These are phyloP conservation scores for Miichthys miiuy DNA, from an alignment of 2,797 vertebrate species.

Conservation along the genomic window DNA sequence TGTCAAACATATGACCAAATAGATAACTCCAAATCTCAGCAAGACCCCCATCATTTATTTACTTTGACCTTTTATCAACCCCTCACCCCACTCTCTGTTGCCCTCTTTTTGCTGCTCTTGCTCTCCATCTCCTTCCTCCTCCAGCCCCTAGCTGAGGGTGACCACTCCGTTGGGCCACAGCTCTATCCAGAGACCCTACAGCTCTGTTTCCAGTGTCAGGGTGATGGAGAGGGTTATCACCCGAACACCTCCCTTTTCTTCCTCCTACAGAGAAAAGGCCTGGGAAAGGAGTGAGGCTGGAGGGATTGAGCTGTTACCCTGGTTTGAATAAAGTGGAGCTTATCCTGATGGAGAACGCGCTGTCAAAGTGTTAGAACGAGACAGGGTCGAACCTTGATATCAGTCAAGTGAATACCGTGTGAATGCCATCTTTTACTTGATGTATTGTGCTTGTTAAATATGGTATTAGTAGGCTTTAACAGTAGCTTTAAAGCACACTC, in stretches of 20 bases:
- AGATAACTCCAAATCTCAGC: constrained; percentile 56
- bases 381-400: constrained; percentile 33
- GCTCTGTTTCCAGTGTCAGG: constrained; percentile 52
- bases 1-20: constrained; percentile 66
- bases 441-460: constrained; percentile 41
- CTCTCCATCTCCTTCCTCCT: constrained; percentile 35
- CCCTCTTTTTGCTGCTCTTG: constrained; percentile 20
- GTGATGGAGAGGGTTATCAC: constrained; percentile 79
- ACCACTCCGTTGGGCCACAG: constrained; percentile 27
- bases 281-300: constrained; percentile 56
- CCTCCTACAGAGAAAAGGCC: constrained; percentile 48
- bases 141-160: constrained; percentile 30
- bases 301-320: constrained; percentile 43
- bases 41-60: constrained; percentile 64
- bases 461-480: constrained; percentile 50
- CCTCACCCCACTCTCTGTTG: background rate
- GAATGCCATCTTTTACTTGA: constrained; percentile 42
- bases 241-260: constrained; percentile 61
- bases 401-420: constrained; percentile 28
- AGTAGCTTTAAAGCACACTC: constrained; percentile 23
- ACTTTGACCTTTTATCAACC: constrained; percentile 55
- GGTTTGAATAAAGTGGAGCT: constrained; percentile 51
- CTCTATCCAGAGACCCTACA: constrained; percentile 46
- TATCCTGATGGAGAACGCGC: constrained; percentile 32
- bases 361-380: constrained; percentile 39